A percentile compares a stretch with the other conserved stretches of the same genome.
phyloP scores from a whole-genome alignment of 2,888 invertebrate genomes.

The Drosophila conformis region DNA sequence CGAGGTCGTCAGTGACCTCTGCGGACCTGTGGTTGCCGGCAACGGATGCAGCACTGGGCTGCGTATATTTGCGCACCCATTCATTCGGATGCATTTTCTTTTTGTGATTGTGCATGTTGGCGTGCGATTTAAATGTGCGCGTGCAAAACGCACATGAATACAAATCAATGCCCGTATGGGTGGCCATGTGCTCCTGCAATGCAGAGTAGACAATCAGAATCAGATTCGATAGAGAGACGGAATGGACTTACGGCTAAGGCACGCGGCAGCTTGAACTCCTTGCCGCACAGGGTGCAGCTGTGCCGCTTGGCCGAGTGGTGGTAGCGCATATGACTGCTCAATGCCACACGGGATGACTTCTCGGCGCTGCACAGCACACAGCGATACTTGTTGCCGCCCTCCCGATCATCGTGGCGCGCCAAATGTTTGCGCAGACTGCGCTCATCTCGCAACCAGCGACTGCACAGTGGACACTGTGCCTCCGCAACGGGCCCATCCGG shows the following conservation, averaged over 20 bases:
- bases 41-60: slow-evolving; percentile 40
- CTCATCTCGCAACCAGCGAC: slow-evolving; percentile 70
- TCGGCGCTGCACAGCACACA: slow-evolving; percentile 65
- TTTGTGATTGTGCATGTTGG: slow-evolving; percentile 84
- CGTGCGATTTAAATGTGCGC: slow-evolving; percentile 83
- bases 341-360: slow-evolving; percentile 65
- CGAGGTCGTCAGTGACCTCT: background rate
- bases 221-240: background rate
- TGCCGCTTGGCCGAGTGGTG: slow-evolving; percentile 72
- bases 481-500: slow-evolving; percentile 71
- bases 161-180: slow-evolving; percentile 83
- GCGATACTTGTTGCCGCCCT: slow-evolving; percentile 64
- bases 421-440: slow-evolving; percentile 71
- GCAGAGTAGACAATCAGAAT: background rate
- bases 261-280: slow-evolving; percentile 67
- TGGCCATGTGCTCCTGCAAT: slow-evolving; percentile 83
- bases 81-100: slow-evolving; percentile 83
- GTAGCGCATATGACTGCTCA: slow-evolving; percentile 72
- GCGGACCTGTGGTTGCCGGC: background rate
- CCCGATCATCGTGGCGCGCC: slow-evolving; percentile 67
- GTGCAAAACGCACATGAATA: slow-evolving; percentile 83
- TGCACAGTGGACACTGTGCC: slow-evolving; percentile 70
- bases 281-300: slow-evolving; percentile 66
- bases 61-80: slow-evolving; percentile 78
- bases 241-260: slow-evolving; percentile 55